A percentile compares a stretch with the other conserved stretches of the same genome.
Conservation (phyloP, 2,113 vertebrate species). For the Neodon shergylaensis region DNA sequence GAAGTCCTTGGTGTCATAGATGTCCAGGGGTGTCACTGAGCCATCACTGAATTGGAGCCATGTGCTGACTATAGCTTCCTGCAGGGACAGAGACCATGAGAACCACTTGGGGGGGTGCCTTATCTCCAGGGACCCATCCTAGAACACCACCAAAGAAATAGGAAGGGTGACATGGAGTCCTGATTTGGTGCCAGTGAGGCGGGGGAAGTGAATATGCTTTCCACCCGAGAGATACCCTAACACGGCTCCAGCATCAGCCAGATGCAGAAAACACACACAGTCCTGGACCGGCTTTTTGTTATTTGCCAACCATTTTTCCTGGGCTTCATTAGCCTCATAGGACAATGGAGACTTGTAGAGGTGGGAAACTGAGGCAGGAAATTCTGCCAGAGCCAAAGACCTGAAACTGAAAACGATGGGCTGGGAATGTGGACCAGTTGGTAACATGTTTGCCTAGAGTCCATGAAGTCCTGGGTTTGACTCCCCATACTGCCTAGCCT, state of each 20-base stretch:
- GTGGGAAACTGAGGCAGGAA: neutral
- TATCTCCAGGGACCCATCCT: neutral
- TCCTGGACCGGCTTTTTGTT: too few relatives aligned
- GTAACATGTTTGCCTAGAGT: neutral
- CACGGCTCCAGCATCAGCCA: neutral
- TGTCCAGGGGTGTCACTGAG: constrained; percentile 93
- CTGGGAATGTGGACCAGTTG: neutral
- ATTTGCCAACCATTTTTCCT: neutral
- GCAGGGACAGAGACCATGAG: constrained; percentile 73
- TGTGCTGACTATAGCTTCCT: constrained; percentile 95
- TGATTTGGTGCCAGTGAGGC: neutral
- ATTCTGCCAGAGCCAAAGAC: constrained; percentile 13
- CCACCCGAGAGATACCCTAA: neutral
- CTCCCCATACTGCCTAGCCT: neutral
- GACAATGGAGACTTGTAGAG: neutral
- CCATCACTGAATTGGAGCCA: constrained; percentile 99
- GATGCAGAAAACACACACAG: neutral
- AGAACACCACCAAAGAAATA: neutral
- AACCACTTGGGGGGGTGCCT: neutral
- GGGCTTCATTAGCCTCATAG: neutral
- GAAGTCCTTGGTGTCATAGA: constrained; percentile 93
- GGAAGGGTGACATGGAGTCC: too few relatives aligned
- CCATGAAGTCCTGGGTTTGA: neutral
- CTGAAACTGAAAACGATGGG: neutral
- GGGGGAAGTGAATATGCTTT: constrained; percentile 13